phyloP scores from a whole-genome alignment of 2,113 vertebrate species.

The Oryctolagus cuniculus region mOryCun1.1 NC_091435.1:85598501-85599000 shows the following conservation, averaged over 20 bases:
- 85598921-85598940: not conserved
- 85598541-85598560: conserved; percentile 28
- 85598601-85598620: conserved; percentile 51
- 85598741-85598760: conserved; percentile 36
- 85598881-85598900: conserved; percentile 51
- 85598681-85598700: conserved; percentile 74
- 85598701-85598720: conserved; percentile 57
- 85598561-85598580: conserved; percentile 3
- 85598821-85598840: not conserved
- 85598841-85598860: not conserved
- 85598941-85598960: not conserved
- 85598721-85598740: not conserved
- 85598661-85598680: conserved; percentile 40
- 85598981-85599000: too few species aligned
- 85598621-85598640: not conserved
- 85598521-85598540: conserved; percentile 76
- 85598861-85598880: conserved; percentile 63
- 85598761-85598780: conserved; percentile 73
- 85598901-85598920: too few species aligned
- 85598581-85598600: not conserved
- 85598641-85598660: not conserved
- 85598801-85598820: conserved; percentile 25
- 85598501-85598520: conserved; percentile 80
- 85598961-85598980: not conserved
- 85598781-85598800: conserved; percentile 70